These are phyloP conservation scores for Enteromius anoplus DNA, from an alignment of 2,797 vertebrate species.

Conservation along the genomic window DNA sequence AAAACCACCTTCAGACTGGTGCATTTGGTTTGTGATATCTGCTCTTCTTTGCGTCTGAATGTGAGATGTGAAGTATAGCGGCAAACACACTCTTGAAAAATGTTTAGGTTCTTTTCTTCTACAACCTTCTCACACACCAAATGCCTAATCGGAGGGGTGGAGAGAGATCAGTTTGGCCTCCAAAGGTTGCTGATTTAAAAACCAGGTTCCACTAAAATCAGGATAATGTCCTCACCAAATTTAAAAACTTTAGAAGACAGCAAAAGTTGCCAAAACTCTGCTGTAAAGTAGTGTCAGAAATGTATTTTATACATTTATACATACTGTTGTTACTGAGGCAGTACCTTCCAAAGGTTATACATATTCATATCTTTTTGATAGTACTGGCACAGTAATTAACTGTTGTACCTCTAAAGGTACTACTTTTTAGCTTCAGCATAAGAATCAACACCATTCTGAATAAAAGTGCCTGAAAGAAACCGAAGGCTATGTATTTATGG, in stretches of 20 bases:
- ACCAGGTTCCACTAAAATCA: background rate
- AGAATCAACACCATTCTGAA: background rate
- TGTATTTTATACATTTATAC: background rate
- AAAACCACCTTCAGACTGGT: constrained; percentile 18
- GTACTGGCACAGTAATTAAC: background rate
- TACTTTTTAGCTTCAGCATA: background rate
- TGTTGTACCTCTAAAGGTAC: too few species aligned
- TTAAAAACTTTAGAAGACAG: background rate
- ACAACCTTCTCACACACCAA: background rate
- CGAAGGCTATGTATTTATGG: background rate
- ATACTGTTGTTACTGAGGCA: background rate
- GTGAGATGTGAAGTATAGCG: background rate
- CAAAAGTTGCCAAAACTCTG: background rate
- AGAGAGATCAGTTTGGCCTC: background rate
- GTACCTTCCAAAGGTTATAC: background rate
- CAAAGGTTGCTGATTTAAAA: background rate
- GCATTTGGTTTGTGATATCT: constrained; percentile 2
- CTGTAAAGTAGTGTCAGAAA: background rate
- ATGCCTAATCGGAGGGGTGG: background rate
- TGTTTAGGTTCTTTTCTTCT: background rate
- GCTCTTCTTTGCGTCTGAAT: background rate
- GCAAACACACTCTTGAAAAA: background rate
- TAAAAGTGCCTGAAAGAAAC: background rate
- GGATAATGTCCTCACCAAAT: background rate
- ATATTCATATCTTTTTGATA: background rate